phyloP scores from a whole-genome alignment of 2,113 vertebrate species.

The Deroptyus accipitrinus region DNA sequence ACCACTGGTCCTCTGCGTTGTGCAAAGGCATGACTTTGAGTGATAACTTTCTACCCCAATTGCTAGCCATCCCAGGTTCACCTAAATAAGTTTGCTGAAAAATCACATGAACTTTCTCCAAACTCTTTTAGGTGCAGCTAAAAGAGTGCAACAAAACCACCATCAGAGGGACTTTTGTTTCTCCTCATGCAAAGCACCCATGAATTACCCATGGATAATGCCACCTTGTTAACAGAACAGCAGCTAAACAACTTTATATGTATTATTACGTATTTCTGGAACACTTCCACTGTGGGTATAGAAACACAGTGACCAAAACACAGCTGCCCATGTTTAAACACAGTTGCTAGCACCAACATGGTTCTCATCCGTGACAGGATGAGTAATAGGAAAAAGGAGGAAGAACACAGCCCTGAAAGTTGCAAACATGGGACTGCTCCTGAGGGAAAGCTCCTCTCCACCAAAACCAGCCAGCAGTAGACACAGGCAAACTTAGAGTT shows the following conservation, averaged over 20 bases:
- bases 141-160: background rate
- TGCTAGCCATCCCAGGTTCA: background rate
- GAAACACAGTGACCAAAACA: background rate
- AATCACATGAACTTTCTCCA: background rate
- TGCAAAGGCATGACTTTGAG: background rate
- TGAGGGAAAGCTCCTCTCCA: background rate
- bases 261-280: background rate
- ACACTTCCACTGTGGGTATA: background rate
- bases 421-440: background rate
- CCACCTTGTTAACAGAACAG: background rate
- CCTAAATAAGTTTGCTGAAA: background rate
- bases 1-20: background rate
- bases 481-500: background rate
- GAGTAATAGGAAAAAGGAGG: background rate
- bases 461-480: background rate
- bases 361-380: background rate
- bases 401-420: background rate
- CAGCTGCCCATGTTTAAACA: background rate
- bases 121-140: background rate
- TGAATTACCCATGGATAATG: background rate
- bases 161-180: background rate
- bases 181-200: background rate
- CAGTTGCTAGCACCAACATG: background rate
- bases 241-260: background rate
- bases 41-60: background rate